Evolutionary conservation across 2,113 vertebrate species (phyloP).

Genomic region (Cheirogaleus medius): DNA sequence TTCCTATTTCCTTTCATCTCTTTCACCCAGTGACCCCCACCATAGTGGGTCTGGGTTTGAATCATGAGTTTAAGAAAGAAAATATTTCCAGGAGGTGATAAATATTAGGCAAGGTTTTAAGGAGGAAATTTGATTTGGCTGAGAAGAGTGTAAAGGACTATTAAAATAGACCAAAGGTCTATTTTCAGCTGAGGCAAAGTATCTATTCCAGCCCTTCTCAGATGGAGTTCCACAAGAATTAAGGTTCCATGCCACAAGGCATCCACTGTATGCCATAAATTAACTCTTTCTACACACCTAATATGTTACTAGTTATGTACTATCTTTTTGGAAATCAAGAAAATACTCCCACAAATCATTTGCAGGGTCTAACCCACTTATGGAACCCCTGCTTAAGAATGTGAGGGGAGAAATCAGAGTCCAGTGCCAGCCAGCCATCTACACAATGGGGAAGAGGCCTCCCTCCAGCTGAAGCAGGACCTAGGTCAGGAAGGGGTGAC

Average conservation of each 20-base stretch:
- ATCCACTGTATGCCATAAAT: neutral
- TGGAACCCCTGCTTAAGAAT: neutral
- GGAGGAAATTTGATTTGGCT: neutral
- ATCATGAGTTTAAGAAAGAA: neutral
- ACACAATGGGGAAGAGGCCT: neutral
- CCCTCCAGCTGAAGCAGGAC: neutral
- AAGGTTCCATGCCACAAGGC: neutral
- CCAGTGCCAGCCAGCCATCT: neutral
- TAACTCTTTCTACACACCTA: neutral
- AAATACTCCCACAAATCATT: neutral
- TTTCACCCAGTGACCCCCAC: neutral
- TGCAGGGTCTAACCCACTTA: neutral
- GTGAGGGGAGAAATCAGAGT: neutral
- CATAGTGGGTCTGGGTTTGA: neutral
- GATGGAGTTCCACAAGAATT: neutral
- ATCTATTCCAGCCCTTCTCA: slow-evolving; percentile 5
- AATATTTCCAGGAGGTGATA: neutral
- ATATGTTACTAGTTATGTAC: neutral
- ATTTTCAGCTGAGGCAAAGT: slow-evolving; percentile 21
- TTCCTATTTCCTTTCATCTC: neutral
- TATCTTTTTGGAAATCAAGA: neutral
- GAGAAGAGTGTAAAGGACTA: neutral
- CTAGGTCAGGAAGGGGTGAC: neutral
- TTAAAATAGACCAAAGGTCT: neutral
- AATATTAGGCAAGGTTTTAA: slow-evolving; percentile 28